Conservation (phyloP, 2,113 vertebrate species). For the Numida meleagris region DNA sequence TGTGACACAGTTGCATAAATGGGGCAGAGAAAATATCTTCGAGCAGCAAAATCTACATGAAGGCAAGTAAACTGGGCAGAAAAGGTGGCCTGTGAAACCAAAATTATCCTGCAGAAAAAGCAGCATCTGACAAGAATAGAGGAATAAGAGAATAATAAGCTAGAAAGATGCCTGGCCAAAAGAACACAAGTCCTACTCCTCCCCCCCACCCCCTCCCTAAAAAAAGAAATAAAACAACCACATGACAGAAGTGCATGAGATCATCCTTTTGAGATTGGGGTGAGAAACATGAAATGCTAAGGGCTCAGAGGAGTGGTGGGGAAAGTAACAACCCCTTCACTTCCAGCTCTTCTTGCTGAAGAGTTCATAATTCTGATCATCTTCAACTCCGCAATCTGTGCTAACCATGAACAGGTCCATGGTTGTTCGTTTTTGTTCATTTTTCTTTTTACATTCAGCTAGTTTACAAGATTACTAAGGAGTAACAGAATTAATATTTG, state of each 20-base stretch:
- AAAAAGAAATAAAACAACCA: no score
- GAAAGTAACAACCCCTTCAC: neutral
- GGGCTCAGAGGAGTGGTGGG: neutral
- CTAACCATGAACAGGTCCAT: neutral
- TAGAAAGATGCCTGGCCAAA: neutral
- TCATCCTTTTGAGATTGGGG: neutral
- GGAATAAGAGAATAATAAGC: neutral
- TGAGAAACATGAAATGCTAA: neutral
- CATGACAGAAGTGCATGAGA: neutral
- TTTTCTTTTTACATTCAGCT: neutral
- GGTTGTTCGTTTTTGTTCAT: neutral
- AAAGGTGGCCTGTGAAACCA: neutral
- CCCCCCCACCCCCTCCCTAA: no score
- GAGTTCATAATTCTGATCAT: neutral
- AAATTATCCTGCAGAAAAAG: neutral
- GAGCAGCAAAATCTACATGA: neutral
- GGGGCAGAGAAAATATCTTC: neutral
- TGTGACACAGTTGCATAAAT: neutral
- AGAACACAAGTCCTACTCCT: no score
- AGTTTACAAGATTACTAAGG: neutral
- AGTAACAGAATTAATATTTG: neutral
- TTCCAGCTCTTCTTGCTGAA: neutral
- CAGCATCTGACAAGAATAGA: neutral
- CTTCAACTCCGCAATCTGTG: neutral
- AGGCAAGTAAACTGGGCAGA: neutral